Evolutionary conservation across 2,888 invertebrate species (phyloP).

Genomic region (Nebria salina): DNA sequence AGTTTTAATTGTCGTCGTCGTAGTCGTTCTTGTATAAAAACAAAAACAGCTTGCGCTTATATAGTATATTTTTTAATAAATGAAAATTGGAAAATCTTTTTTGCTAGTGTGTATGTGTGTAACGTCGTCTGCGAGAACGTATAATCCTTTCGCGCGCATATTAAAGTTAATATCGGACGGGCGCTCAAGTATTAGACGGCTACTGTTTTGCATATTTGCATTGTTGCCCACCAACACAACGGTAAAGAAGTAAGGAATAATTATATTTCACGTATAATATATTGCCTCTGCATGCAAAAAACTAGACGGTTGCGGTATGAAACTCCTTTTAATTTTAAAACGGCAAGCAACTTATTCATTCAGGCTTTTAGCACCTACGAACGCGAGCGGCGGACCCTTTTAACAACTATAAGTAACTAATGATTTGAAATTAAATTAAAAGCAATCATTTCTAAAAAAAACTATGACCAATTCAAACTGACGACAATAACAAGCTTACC

Average conservation of each 20-base stretch:
- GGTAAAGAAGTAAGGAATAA: neutral
- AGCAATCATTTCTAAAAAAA: too few relatives aligned
- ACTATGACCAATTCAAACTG: too few relatives aligned
- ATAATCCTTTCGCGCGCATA: constrained; percentile 1
- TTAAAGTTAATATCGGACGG: neutral
- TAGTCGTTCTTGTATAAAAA: too few relatives aligned
- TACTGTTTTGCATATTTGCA: neutral
- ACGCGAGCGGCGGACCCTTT: too few relatives aligned
- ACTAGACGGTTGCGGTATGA: neutral
- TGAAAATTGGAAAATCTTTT: neutral
- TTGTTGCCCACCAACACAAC: neutral
- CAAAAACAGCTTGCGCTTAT: too few relatives aligned
- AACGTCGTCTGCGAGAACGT: neutral
- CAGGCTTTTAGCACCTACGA: too few relatives aligned
- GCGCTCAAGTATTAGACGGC: neutral
- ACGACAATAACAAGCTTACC: too few relatives aligned
- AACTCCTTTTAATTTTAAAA: neutral
- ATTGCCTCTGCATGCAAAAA: neutral
- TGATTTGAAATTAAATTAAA: too few relatives aligned
- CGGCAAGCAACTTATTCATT: neutral
- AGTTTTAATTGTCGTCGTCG: too few relatives aligned
- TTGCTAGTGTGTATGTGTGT: neutral
- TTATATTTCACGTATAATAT: constrained; percentile 1
- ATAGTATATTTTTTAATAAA: neutral
- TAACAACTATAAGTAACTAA: too few relatives aligned